These are phyloP conservation scores for Troides helena DNA, from an alignment of 2,888 invertebrate species.

Conservation along the genomic window DNA sequence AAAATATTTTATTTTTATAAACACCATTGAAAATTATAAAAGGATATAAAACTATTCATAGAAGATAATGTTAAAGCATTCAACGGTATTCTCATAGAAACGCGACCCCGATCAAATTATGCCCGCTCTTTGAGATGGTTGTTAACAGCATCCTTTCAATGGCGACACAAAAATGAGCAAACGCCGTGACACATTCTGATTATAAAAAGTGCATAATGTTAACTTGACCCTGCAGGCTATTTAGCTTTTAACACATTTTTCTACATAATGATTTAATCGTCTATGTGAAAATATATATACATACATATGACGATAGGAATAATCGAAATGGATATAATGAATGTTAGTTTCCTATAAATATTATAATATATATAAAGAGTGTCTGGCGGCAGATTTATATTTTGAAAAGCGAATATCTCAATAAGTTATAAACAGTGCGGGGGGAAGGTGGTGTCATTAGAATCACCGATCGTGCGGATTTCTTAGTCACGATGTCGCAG, in stretches of 20 bases:
- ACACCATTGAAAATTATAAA: slow-evolving; percentile 26
- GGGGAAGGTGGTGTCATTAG: too few relatives aligned
- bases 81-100: slow-evolving; percentile 72
- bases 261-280: slow-evolving; percentile 48
- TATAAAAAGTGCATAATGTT: slow-evolving; percentile 70
- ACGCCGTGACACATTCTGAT: slow-evolving; percentile 68
- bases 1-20: slow-evolving; percentile 21
- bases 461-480: too few relatives aligned
- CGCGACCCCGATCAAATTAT: slow-evolving; percentile 78
- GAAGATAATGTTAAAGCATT: slow-evolving; percentile 51
- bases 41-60: slow-evolving; percentile 33
- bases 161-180: slow-evolving; percentile 75
- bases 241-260: slow-evolving; percentile 58
- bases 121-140: slow-evolving; percentile 75
- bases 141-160: slow-evolving; percentile 79
- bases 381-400: too few relatives aligned
- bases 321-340: too few relatives aligned
- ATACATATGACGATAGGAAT: too few relatives aligned
- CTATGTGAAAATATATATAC: too few relatives aligned
- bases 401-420: too few relatives aligned
- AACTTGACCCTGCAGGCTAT: slow-evolving; percentile 70
- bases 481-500: too few relatives aligned
- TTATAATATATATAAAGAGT: too few relatives aligned
- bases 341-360: too few relatives aligned
- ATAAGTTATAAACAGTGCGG: too few relatives aligned